These are phyloP conservation scores for Diplogasteroides magnus DNA, from an alignment of 1,140 invertebrate species.

Conservation along the genomic window DNA sequence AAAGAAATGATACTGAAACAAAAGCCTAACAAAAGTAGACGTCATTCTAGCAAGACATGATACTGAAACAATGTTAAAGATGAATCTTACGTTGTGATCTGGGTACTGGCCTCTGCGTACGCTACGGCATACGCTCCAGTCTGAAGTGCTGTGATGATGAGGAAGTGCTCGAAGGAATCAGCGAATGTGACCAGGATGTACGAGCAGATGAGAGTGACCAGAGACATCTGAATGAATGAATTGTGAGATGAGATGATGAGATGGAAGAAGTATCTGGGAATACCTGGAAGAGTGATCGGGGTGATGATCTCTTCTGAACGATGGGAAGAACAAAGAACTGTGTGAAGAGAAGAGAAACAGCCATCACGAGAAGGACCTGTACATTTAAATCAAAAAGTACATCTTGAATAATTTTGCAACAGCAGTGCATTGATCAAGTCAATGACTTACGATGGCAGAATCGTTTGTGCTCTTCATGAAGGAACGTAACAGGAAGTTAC, in stretches of 20 bases:
- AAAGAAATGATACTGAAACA: too few species aligned
- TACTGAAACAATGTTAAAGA: too few species aligned
- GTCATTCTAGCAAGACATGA: too few species aligned
- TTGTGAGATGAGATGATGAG: background rate
- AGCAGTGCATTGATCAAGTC: too few species aligned
- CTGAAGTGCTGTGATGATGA: slow-evolving; percentile 48
- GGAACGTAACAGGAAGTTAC: slow-evolving; percentile 51
- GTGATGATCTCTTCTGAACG: slow-evolving; percentile 38
- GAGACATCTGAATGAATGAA: slow-evolving; percentile 22
- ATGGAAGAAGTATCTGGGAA: background rate
- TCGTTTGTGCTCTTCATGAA: slow-evolving; percentile 53
- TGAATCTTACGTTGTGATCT: slow-evolving; percentile 46
- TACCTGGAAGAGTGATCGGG: slow-evolving; percentile 43
- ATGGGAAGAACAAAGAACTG: slow-evolving; percentile 50
- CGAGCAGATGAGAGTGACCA: slow-evolving; percentile 39
- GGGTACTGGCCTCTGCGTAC: slow-evolving; percentile 52
- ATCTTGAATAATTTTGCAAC: too few species aligned
- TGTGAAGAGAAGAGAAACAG: slow-evolving; percentile 38
- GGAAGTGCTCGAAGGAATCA: slow-evolving; percentile 46
- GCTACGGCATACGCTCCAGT: slow-evolving; percentile 54
- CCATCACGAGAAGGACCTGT: slow-evolving; percentile 46
- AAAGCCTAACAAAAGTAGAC: too few species aligned
- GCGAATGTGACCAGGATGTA: slow-evolving; percentile 44
- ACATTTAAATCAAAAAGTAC: too few species aligned
- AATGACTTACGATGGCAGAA: slow-evolving; percentile 42